Percentiles rank a stretch among this genome's conserved stretches.
Conservation (phyloP, 2,888 invertebrate species). For the Automeris io region DNA sequence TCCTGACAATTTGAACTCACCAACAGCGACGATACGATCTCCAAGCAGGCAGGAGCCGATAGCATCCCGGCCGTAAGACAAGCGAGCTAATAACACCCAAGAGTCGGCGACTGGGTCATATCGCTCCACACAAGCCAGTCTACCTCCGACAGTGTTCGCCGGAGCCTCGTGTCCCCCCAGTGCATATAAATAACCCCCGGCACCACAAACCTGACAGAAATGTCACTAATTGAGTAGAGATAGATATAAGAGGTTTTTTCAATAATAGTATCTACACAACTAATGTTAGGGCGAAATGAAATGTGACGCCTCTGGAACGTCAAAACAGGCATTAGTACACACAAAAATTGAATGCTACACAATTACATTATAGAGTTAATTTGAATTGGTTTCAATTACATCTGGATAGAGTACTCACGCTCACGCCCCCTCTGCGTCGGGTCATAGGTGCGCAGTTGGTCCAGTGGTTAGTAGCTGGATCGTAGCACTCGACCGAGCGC, state of each 20-base stretch:
- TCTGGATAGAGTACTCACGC: too few species aligned
- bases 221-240: not conserved
- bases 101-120: constrained; percentile 87
- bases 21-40: constrained; percentile 87
- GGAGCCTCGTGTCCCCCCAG: constrained; percentile 97
- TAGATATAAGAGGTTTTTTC: too few species aligned
- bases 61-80: constrained; percentile 90
- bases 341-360: not conserved
- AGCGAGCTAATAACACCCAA: constrained; percentile 90
- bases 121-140: constrained; percentile 94
- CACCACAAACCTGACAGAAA: constrained; percentile 80
- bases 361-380: too few species aligned
- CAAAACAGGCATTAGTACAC: not conserved
- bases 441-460: constrained; percentile 92
- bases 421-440: constrained; percentile 90
- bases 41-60: constrained; percentile 92
- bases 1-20: too few species aligned
- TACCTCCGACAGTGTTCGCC: constrained; percentile 81
- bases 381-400: too few species aligned
- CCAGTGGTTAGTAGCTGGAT: constrained; percentile 86
- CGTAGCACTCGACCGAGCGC: constrained; percentile 91
- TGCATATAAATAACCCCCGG: constrained; percentile 93
- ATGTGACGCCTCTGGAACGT: not conserved
- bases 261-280: too few species aligned
- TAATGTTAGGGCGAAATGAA: not conserved